A percentile compares a stretch with the other conserved stretches of the same genome.
phyloP scores from a whole-genome alignment of 2,797 vertebrate species.

The Dromococcyx pavoninus region DNA sequence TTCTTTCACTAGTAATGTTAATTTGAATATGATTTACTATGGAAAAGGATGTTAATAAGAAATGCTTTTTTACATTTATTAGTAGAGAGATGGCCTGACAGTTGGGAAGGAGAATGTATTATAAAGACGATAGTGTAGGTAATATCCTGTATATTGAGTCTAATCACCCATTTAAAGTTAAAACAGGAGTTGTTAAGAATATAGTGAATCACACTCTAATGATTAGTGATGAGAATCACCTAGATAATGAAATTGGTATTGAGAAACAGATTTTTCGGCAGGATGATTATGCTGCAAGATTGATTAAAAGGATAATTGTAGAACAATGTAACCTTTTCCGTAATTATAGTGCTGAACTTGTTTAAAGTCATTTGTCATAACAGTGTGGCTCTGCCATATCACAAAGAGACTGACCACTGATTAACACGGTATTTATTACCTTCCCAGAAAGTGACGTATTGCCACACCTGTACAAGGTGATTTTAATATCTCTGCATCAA shows the following conservation, averaged over 20 bases:
- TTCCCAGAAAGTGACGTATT: slow-evolving; percentile 46
- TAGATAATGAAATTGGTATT: slow-evolving; percentile 82
- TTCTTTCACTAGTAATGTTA: slow-evolving; percentile 66
- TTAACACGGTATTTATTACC: slow-evolving; percentile 70
- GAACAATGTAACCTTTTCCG: slow-evolving; percentile 80
- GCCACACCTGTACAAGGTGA: slow-evolving; percentile 19
- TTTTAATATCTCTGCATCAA: slow-evolving; percentile 27
- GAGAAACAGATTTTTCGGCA: slow-evolving; percentile 83
- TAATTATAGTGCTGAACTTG: slow-evolving; percentile 78
- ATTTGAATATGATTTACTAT: slow-evolving; percentile 76
- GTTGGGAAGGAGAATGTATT: slow-evolving; percentile 75
- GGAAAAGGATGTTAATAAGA: slow-evolving; percentile 74
- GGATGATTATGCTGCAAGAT: slow-evolving; percentile 81
- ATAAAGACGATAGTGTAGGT: slow-evolving; percentile 76
- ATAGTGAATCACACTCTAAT: slow-evolving; percentile 78
- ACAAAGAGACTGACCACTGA: slow-evolving; percentile 71
- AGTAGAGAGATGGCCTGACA: slow-evolving; percentile 70
- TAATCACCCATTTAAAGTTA: slow-evolving; percentile 84
- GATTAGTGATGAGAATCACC: slow-evolving; percentile 83
- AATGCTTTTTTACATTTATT: slow-evolving; percentile 74
- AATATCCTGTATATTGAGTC: slow-evolving; percentile 82
- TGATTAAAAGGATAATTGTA: slow-evolving; percentile 83
- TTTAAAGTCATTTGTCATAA: slow-evolving; percentile 79
- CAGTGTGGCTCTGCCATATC: slow-evolving; percentile 62
- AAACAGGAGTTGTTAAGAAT: slow-evolving; percentile 83